Percentiles rank a stretch among this genome's conserved stretches.
phyloP scores from a whole-genome alignment of 2,113 vertebrate species.

The Melanerpes formicivorus region DNA sequence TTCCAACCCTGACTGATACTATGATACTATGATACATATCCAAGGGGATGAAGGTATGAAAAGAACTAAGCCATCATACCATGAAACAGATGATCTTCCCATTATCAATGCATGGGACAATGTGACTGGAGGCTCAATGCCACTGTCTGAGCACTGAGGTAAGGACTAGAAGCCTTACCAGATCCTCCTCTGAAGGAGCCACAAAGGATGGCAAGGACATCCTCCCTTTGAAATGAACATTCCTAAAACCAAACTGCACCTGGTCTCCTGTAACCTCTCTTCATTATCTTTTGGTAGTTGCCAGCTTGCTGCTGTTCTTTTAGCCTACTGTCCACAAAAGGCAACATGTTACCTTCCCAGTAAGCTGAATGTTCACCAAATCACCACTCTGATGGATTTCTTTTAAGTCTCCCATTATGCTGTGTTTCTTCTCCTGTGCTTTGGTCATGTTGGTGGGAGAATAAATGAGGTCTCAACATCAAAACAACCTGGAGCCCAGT shows the following conservation, averaged over 20 bases:
- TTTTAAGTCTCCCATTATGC: background rate
- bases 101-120: background rate
- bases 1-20: too few relatives aligned
- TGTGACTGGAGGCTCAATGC: background rate
- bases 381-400: background rate
- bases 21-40: background rate
- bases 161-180: background rate
- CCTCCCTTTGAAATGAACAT: background rate
- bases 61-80: background rate
- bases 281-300: background rate
- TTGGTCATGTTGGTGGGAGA: background rate
- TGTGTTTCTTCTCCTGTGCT: background rate
- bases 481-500: background rate
- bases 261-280: background rate
- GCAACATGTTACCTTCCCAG: background rate
- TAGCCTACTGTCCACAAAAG: background rate
- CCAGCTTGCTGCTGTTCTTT: background rate
- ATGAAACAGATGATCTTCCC: background rate
- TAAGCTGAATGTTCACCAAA: background rate
- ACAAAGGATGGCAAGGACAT: background rate
- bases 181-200: background rate
- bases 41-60: background rate
- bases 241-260: background rate
- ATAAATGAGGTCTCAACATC: background rate
- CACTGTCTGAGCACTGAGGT: background rate